phyloP scores from a whole-genome alignment of 2,797 vertebrate genomes.

The Remorina albescens region DNA sequence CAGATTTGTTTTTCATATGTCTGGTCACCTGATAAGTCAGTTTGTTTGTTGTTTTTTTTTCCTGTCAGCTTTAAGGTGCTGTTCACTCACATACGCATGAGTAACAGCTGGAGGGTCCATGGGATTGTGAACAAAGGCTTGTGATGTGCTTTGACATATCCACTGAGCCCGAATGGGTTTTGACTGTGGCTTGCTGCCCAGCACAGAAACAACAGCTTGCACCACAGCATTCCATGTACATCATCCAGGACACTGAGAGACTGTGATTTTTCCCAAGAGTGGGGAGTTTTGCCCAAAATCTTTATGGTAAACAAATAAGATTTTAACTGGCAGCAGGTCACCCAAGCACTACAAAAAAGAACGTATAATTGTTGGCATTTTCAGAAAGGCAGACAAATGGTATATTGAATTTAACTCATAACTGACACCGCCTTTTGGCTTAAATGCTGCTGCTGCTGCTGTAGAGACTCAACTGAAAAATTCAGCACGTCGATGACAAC shows the following conservation, averaged over 20 bases:
- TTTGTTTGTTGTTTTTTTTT: conserved; percentile 12
- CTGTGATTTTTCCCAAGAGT: conserved; percentile 7
- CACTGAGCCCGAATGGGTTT: conserved; percentile 40
- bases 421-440: no score
- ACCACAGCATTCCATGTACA: conserved; percentile 18
- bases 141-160: conserved; percentile 32
- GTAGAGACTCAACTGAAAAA: conserved; percentile 25
- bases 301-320: conserved; percentile 8
- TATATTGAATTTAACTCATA: neutral
- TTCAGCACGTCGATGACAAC: conserved; percentile 25
- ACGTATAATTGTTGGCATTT: neutral
- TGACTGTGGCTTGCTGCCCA: conserved; percentile 24
- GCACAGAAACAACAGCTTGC: conserved; percentile 36
- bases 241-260: conserved; percentile 30
- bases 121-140: conserved; percentile 22
- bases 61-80: conserved; percentile 3
- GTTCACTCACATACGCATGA: neutral
- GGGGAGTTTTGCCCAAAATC: neutral
- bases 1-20: no score
- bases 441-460: conserved; percentile 14
- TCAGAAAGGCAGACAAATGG: neutral
- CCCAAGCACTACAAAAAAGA: neutral
- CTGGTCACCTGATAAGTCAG: no score
- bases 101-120: conserved; percentile 15
- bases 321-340: neutral